Evolutionary conservation across 2,888 invertebrate species (phyloP).

Genomic region (Periphyllus acericola): DNA sequence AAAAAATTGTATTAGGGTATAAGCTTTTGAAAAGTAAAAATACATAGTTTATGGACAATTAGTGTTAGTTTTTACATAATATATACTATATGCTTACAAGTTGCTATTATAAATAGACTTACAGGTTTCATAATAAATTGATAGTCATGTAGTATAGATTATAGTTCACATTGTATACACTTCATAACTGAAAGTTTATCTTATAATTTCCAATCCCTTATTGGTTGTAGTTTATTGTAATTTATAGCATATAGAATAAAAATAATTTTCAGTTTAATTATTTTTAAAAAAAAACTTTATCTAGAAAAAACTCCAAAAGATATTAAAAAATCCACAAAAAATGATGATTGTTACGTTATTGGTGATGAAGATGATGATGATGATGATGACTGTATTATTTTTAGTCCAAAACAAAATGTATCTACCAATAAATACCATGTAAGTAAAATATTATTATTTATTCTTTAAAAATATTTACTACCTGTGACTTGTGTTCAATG

Average conservation of each 20-base stretch:
- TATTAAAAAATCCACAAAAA: neutral
- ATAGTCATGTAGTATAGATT: neutral
- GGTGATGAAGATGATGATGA: neutral
- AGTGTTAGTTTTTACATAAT: too few relatives aligned
- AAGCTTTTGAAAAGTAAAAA: too few relatives aligned
- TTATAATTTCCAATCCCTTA: neutral
- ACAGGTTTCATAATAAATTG: neutral
- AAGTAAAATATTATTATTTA: neutral
- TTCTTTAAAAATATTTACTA: too few relatives aligned
- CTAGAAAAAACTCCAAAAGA: neutral
- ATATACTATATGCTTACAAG: too few relatives aligned
- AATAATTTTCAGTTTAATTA: too few relatives aligned
- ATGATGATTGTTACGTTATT: neutral
- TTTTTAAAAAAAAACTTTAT: neutral
- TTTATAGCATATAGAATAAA: too few relatives aligned
- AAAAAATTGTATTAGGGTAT: too few relatives aligned
- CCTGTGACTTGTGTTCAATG: too few relatives aligned
- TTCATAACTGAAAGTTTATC: neutral
- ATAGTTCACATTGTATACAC: too few relatives aligned
- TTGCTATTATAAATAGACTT: too few relatives aligned
- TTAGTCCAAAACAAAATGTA: constrained; percentile 33
- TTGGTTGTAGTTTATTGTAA: neutral
- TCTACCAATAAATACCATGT: constrained; percentile 7
- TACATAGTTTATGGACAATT: too few relatives aligned
- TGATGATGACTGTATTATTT: constrained; percentile 37